Percentiles rank a stretch among this genome's conserved stretches.
Conservation (phyloP, 2,113 vertebrate genomes). For the Monarcha castaneiventris region DNA sequence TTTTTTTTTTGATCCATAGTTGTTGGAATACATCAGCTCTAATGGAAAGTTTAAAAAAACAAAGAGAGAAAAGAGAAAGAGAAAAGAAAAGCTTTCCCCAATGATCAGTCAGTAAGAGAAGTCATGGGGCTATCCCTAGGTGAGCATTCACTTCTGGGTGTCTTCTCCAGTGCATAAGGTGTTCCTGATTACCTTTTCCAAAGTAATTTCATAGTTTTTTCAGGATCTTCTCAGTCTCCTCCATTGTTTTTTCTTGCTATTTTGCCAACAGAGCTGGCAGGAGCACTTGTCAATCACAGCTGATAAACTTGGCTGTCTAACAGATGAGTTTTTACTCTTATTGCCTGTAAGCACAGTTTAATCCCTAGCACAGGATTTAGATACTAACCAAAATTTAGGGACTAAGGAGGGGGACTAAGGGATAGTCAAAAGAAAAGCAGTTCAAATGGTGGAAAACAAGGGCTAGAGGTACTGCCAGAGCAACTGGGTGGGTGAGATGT, state of each 20-base stretch:
- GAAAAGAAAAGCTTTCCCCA: not conserved
- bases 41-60: not conserved
- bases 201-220: not conserved
- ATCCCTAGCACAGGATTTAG: not conserved
- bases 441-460: not conserved
- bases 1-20: not conserved
- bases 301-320: not conserved
- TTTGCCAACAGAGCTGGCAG: not conserved
- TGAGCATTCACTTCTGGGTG: not conserved
- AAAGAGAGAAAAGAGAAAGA: not conserved
- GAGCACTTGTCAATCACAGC: not conserved
- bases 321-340: not conserved
- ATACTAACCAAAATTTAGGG: not conserved
- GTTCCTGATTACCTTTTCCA: not conserved
- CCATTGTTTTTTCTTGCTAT: not conserved
- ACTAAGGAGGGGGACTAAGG: not conserved
- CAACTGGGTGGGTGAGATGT: not conserved
- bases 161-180: not conserved
- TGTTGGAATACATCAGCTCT: not conserved
- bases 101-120: not conserved
- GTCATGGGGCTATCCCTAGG: fast-evolving
- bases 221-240: not conserved
- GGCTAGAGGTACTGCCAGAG: not conserved
- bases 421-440: not conserved
- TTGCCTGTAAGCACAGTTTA: not conserved